phyloP scores from a whole-genome alignment of 2,113 vertebrate species.

The Chloroceryle aenea region DNA sequence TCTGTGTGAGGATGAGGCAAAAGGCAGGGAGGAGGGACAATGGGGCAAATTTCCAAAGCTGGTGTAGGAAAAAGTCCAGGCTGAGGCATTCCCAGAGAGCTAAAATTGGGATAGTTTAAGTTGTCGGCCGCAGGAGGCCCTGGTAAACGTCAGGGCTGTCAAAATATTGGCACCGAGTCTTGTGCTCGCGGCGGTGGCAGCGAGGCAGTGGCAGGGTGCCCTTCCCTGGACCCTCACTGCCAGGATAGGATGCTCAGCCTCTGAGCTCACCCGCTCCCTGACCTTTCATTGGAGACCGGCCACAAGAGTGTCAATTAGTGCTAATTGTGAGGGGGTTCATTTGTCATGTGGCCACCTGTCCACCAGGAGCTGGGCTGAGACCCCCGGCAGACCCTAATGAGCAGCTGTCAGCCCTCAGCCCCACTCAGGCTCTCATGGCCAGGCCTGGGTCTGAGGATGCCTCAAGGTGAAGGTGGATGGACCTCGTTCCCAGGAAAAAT shows the following conservation, averaged over 20 bases:
- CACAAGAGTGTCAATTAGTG: constrained; percentile 62
- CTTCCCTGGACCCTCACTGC: not conserved
- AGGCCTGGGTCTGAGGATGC: not conserved
- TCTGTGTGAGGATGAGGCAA: not conserved
- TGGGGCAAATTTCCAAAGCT: not conserved
- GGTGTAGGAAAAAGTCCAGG: not conserved
- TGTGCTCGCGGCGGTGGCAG: accelerated
- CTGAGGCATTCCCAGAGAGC: not conserved
- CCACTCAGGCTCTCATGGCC: accelerated
- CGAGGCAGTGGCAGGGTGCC: accelerated
- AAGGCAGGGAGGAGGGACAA: not conserved
- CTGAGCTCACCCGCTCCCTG: not conserved
- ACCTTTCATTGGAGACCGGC: not conserved
- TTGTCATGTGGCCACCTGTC: constrained; percentile 60
- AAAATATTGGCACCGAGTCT: not conserved
- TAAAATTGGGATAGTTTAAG: not conserved
- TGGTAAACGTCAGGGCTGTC: not conserved
- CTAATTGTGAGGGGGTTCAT: constrained; percentile 24
- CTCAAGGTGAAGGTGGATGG: not conserved
- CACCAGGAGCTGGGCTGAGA: constrained; percentile 9
- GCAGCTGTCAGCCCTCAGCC: constrained; percentile 50
- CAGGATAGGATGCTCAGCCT: not conserved
- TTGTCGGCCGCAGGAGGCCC: not conserved
- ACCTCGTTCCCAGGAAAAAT: not conserved
- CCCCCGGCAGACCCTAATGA: constrained; percentile 26